Conservation (phyloP, 2,888 invertebrate genomes). For the Crioceris asparagi region DNA sequence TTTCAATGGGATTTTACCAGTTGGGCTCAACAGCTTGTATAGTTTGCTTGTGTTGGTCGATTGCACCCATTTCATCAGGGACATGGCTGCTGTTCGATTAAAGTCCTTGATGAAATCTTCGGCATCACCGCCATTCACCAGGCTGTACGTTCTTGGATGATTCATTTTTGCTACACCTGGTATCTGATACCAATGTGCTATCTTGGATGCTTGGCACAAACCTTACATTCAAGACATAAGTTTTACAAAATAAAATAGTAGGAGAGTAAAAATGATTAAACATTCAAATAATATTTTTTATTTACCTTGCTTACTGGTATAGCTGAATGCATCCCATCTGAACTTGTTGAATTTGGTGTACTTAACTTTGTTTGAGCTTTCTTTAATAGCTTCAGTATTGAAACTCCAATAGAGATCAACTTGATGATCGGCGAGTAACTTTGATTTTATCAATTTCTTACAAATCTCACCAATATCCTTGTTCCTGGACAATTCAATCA, state of each 20-base stretch:
- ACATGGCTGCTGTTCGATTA: constrained; percentile 66
- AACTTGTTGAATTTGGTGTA: constrained; percentile 33
- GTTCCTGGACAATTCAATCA: constrained; percentile 27
- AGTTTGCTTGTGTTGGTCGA: constrained; percentile 20
- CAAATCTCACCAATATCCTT: constrained; percentile 26
- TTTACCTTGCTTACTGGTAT: constrained; percentile 39
- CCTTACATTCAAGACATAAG: constrained; percentile 5
- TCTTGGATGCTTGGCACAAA: constrained; percentile 45
- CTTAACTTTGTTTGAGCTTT: constrained; percentile 30
- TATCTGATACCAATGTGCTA: constrained; percentile 54
- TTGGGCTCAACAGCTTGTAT: constrained; percentile 38
- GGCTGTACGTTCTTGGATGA: constrained; percentile 62
- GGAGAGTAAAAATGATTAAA: neutral
- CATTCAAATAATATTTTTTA: neutral
- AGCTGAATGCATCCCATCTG: constrained; percentile 34
- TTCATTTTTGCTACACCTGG: constrained; percentile 51
- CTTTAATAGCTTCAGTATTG: constrained; percentile 30
- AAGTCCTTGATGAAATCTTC: constrained; percentile 60
- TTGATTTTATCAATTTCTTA: constrained; percentile 42
- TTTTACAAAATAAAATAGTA: neutral
- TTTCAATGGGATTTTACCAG: constrained; percentile 42
- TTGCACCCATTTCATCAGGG: constrained; percentile 56
- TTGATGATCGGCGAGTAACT: constrained; percentile 49
- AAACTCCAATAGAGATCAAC: constrained; percentile 65
- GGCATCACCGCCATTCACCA: constrained; percentile 47